Conservation (phyloP, 2,888 invertebrate genomes). For the Plemyria rubiginata region DNA sequence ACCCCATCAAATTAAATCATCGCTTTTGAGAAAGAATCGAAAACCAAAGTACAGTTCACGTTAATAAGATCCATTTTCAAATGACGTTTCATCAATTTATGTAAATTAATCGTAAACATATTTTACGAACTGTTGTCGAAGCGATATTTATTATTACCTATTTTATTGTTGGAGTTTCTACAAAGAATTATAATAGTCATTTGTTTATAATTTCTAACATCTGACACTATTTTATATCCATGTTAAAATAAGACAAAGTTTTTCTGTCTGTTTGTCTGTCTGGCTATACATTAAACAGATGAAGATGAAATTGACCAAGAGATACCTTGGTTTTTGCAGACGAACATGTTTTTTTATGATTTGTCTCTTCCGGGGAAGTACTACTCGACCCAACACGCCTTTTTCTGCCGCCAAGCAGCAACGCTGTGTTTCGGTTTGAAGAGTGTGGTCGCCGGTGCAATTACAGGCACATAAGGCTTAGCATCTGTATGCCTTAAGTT, state of each 20-base stretch:
- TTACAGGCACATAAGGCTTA: too few species aligned
- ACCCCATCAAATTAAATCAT: constrained; percentile 30
- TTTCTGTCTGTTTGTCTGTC: background rate
- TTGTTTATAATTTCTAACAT: constrained; percentile 40
- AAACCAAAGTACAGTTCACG: constrained; percentile 7
- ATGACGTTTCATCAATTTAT: constrained; percentile 42
- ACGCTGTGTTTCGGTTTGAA: too few species aligned
- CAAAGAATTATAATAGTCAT: constrained; percentile 38
- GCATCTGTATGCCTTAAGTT: too few species aligned
- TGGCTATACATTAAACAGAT: too few species aligned
- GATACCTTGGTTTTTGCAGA: too few species aligned
- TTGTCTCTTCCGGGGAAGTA: too few species aligned
- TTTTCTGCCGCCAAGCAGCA: too few species aligned
- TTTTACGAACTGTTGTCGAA: constrained; percentile 51
- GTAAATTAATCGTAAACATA: constrained; percentile 51
- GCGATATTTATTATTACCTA: constrained; percentile 48
- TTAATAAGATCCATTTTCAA: constrained; percentile 13
- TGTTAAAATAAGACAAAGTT: background rate
- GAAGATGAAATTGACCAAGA: too few species aligned
- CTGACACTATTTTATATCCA: constrained; percentile 31
- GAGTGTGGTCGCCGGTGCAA: too few species aligned
- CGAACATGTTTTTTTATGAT: too few species aligned
- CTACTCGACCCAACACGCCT: too few species aligned
- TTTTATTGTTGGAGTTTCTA: constrained; percentile 49
- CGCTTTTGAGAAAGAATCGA: background rate